Percentiles rank a stretch among this genome's conserved stretches.
These are phyloP conservation scores for Araneus ventricosus DNA, from an alignment of 1,140 invertebrate genomes.

Conservation along the genomic window DNA sequence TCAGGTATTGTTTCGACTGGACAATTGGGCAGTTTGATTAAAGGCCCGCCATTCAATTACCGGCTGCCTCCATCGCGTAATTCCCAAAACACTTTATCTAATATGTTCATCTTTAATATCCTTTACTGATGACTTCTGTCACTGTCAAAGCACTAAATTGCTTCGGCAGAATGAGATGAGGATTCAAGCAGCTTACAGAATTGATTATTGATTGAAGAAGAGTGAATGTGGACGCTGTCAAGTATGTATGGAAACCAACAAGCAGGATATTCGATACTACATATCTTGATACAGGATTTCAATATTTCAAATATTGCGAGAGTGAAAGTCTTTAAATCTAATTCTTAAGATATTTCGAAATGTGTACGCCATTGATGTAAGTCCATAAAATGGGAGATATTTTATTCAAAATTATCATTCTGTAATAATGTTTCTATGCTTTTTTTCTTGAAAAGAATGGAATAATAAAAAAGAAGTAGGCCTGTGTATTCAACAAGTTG, in stretches of 20 bases:
- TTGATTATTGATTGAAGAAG: conserved; percentile 3
- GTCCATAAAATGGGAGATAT: too few relatives aligned
- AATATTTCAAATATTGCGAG: neutral
- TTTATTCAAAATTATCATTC: too few relatives aligned
- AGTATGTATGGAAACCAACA: neutral
- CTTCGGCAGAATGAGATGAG: neutral
- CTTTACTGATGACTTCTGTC: conserved; percentile 12
- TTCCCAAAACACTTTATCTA: conserved; percentile 1
- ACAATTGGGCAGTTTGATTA: neutral
- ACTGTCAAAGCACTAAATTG: conserved; percentile 16
- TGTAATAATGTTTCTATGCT: too few relatives aligned
- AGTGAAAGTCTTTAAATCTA: too few relatives aligned
- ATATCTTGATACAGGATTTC: neutral
- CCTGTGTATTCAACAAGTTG: too few relatives aligned
- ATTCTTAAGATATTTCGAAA: too few relatives aligned
- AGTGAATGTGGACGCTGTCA: neutral
- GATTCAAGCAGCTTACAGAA: neutral
- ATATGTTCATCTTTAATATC: conserved; percentile 35
- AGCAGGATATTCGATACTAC: neutral
- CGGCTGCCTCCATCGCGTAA: neutral
- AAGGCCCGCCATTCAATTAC: conserved; percentile 5
- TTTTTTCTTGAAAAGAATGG: too few relatives aligned
- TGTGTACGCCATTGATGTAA: too few relatives aligned
- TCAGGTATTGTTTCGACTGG: neutral
- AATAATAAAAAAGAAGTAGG: too few relatives aligned